Base-by-base conservation (phyloP, 2,113 vertebrate species). In the Tricholaema leucomelas region DNA sequence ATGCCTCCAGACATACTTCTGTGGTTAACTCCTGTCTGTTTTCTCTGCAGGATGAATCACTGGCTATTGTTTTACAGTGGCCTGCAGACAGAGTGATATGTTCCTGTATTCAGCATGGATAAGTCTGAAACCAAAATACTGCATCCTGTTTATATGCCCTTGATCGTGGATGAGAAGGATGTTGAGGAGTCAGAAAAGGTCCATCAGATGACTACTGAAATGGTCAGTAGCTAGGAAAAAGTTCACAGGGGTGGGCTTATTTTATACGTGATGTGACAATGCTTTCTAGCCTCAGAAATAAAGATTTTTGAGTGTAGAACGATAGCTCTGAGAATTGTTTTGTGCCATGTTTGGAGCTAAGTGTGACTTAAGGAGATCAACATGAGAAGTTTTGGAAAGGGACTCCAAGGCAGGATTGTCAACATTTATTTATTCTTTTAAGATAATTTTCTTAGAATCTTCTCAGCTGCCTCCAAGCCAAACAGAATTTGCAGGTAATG, bases 221-320 rank as follows among this genome's bases (percentile, higher is more conserved):
- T 18, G 2, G 15, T 16, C 7, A 4, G 8, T 6, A 46, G 7
- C 17, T 25, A 36, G 4, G 8, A 77, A 83, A 40, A 55, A 25
- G 16, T 23, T 59, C 48, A 54, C 21, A 9, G 12, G 65, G 8
- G 5, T 12, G 38, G 21, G 11, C 3, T 74, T 67, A 42, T 2
- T 6, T 52, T 9, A 2, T 40, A 25, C 7, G 3, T 35, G 10
- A 60, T 40, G 19, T 73, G 59, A 33, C 4, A 69, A n/a, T 28
- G 4, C 12, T 56, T 56, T 44, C 9, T 50, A 10, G 9, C 8
- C 82, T 76, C 36, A 52, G 42, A 77, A 82, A 60, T 6, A 56
- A 0, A 33, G 11, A 3, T 4, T 72, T 86, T 56, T 31, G 60
- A 35, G 8, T 5, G 1, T 19, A 35, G 4, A 50, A 0, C 6